phyloP scores from a whole-genome alignment of 2,888 invertebrate species.

The Lamproptera curius region DNA sequence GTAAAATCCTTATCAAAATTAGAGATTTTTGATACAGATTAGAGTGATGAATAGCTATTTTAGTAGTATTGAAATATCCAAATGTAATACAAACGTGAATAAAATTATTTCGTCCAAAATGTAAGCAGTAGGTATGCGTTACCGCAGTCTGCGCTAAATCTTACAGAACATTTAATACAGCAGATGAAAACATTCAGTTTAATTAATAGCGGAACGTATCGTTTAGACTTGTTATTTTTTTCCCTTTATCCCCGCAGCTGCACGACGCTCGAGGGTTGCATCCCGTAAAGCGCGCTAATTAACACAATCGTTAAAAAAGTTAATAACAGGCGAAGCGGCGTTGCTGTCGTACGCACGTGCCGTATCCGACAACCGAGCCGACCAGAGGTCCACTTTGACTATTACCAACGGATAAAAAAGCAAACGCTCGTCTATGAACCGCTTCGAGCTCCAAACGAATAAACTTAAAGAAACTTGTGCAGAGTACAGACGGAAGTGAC shows the following conservation, averaged over 20 bases:
- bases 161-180: neutral
- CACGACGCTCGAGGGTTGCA: slow-evolving; percentile 50
- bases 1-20: too few relatives aligned
- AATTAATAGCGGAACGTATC: slow-evolving; percentile 59
- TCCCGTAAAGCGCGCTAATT: slow-evolving; percentile 63
- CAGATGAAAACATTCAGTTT: slow-evolving; percentile 31
- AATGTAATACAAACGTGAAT: too few relatives aligned
- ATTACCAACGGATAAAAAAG: neutral
- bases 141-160: too few relatives aligned
- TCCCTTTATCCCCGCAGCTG: slow-evolving; percentile 25
- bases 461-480: too few relatives aligned
- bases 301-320: slow-evolving; percentile 72
- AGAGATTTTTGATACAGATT: too few relatives aligned
- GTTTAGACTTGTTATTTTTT: slow-evolving; percentile 60
- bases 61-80: too few relatives aligned
- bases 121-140: too few relatives aligned
- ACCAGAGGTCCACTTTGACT: slow-evolving; percentile 17
- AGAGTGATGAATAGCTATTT: too few relatives aligned
- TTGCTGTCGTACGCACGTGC: slow-evolving; percentile 61
- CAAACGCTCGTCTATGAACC: too few relatives aligned
- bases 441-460: neutral
- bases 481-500: too few relatives aligned
- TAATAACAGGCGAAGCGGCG: slow-evolving; percentile 66
- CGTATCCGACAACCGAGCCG: slow-evolving; percentile 31
- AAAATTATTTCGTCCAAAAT: too few relatives aligned